A percentile compares a stretch with the other conserved stretches of the same genome.
These are phyloP conservation scores for Corythornis leucogaster DNA, from an alignment of 2,797 vertebrate genomes.

Conservation along the genomic window DNA sequence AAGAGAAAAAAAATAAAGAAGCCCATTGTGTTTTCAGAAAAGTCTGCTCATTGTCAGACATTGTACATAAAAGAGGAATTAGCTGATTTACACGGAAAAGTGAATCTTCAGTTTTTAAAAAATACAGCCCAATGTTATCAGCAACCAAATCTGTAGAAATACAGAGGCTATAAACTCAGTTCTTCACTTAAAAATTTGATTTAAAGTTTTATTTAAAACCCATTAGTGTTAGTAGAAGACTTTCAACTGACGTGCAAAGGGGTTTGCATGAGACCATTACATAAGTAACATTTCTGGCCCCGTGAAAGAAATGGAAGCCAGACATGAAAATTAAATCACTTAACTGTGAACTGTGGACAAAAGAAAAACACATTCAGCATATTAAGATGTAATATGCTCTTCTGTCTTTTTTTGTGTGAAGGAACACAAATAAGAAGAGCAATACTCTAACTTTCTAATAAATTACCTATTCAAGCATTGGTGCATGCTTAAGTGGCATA, in stretches of 20 bases:
- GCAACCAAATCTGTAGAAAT: not conserved
- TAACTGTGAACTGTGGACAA: not conserved
- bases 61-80: not conserved
- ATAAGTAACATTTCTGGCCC: not conserved
- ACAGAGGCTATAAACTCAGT: not conserved
- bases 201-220: slow-evolving; percentile 3
- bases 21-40: not conserved
- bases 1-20: not conserved
- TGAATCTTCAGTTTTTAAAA: not conserved
- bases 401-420: not conserved
- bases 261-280: slow-evolving; percentile 15
- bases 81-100: not conserved
- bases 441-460: not conserved
- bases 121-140: not conserved
- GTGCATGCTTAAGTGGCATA: slow-evolving; percentile 31
- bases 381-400: slow-evolving; percentile 24
- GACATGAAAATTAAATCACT: slow-evolving; percentile 39
- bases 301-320: slow-evolving; percentile 2
- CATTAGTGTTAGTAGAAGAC: not conserved
- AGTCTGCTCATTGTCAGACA: not conserved
- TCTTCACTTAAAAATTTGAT: slow-evolving; percentile 3
- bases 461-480: not conserved
- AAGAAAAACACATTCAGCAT: slow-evolving; percentile 7
- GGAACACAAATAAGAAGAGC: slow-evolving; percentile 7
- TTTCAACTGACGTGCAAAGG: not conserved